Conservation (phyloP, 2,888 invertebrate species). For the Anthrax anthrax region DNA sequence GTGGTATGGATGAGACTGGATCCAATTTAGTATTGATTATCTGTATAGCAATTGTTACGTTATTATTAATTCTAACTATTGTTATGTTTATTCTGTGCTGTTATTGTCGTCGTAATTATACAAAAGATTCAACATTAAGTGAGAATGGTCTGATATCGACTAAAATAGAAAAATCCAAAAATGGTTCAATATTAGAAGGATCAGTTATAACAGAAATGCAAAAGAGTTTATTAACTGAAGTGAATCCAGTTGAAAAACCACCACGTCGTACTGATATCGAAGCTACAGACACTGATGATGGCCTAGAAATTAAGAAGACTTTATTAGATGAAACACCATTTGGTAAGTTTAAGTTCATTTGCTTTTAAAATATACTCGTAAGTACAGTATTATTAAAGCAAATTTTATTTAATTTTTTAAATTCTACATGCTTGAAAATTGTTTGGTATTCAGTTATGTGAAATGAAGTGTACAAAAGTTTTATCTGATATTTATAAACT, state of each 20-base stretch:
- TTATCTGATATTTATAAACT: too few species aligned
- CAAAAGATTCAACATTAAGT: constrained; percentile 35
- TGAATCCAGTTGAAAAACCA: constrained; percentile 73
- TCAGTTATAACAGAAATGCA: constrained; percentile 71
- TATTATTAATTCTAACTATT: constrained; percentile 41
- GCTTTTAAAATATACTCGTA: too few species aligned
- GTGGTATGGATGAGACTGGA: constrained; percentile 33
- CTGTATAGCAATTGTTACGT: constrained; percentile 40
- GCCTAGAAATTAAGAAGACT: constrained; percentile 68
- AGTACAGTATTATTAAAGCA: too few species aligned
- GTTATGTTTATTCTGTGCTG: constrained; percentile 38
- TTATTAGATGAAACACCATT: constrained; percentile 68
- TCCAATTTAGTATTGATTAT: constrained; percentile 33
- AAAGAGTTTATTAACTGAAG: constrained; percentile 68
- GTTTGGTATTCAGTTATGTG: too few species aligned
- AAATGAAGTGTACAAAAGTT: too few species aligned
- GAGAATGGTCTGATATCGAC: constrained; percentile 30
- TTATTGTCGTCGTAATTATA: constrained; percentile 40
- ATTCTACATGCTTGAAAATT: too few species aligned
- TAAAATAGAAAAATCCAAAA: constrained; percentile 41
- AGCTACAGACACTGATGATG: constrained; percentile 61
- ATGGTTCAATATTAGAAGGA: constrained; percentile 57
- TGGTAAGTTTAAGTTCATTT: constrained; percentile 41
- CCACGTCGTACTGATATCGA: constrained; percentile 63
- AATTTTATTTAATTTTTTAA: constrained; percentile 4